Evolutionary conservation across 1,140 invertebrate species (phyloP).

Genomic region (Bombus confusus): DNA sequence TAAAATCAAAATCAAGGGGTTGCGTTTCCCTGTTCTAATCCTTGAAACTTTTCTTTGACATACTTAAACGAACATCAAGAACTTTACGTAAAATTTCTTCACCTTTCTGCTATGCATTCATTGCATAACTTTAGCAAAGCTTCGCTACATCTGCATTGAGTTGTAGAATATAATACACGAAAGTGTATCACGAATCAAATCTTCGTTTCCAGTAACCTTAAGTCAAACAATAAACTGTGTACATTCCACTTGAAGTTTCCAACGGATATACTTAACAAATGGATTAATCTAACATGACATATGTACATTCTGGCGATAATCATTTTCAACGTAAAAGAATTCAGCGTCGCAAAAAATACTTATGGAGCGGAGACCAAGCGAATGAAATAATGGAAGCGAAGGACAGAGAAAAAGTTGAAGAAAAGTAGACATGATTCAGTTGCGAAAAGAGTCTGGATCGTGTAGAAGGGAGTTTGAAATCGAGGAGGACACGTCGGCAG

Average conservation of each 20-base stretch:
- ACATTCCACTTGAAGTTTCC: background rate
- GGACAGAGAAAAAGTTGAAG: conserved; percentile 27
- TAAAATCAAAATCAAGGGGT: conserved; percentile 65
- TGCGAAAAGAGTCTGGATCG: conserved; percentile 25
- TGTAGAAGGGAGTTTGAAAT: conserved; percentile 46
- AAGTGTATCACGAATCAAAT: background rate
- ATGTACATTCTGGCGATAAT: background rate
- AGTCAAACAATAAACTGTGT: background rate
- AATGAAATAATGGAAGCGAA: background rate
- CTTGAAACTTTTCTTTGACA: conserved; percentile 8
- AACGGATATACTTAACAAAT: background rate
- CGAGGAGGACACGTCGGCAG: conserved; percentile 40
- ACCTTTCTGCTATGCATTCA: too few species aligned
- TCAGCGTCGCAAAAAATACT: conserved; percentile 32
- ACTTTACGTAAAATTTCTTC: background rate
- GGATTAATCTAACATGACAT: background rate
- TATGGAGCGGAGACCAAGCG: background rate
- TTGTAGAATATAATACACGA: background rate
- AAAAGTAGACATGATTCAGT: conserved; percentile 9
- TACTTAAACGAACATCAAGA: too few species aligned
- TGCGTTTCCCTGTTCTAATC: conserved; percentile 19
- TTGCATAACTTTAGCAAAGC: background rate
- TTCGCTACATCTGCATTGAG: background rate
- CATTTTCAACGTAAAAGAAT: conserved; percentile 26
- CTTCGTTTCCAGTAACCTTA: background rate